Evolutionary conservation across 1,140 invertebrate species (phyloP).

Genomic region (Metopolophium dirhodum): DNA sequence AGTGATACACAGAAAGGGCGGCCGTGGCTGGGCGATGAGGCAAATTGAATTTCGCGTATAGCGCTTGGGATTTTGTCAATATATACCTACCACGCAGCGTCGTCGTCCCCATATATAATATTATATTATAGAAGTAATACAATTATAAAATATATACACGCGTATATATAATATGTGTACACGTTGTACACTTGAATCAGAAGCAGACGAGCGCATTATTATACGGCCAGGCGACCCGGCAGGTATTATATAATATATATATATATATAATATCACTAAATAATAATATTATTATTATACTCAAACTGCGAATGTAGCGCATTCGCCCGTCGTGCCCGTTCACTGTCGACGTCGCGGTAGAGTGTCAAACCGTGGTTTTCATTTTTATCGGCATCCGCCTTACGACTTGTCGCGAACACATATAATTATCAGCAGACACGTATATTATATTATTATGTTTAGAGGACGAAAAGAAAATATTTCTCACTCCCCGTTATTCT

Average conservation of each 20-base stretch:
- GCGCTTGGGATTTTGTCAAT: neutral
- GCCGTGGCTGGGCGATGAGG: neutral
- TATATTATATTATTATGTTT: neutral
- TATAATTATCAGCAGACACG: neutral
- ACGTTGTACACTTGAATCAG: neutral
- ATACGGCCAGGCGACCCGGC: neutral
- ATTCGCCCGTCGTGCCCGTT: neutral
- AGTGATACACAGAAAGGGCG: neutral
- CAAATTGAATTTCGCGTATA: conserved; percentile 5
- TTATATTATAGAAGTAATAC: conserved; percentile 1
- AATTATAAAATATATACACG: neutral
- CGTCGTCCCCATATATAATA: neutral
- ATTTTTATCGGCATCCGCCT: neutral
- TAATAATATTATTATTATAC: conserved; percentile 20
- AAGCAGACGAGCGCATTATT: neutral
- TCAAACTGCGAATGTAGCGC: neutral
- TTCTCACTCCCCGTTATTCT: neutral
- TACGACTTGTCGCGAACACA: neutral
- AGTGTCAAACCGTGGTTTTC: neutral
- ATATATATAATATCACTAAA: neutral
- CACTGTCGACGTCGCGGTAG: neutral
- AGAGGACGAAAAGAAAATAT: neutral
- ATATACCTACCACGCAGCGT: too few relatives aligned
- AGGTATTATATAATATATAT: neutral
- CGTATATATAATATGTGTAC: neutral